Evolutionary conservation across 35 echinoderm and acorn worm genomes (phyloP).

Genomic region (Ophioderma brevispina): DNA sequence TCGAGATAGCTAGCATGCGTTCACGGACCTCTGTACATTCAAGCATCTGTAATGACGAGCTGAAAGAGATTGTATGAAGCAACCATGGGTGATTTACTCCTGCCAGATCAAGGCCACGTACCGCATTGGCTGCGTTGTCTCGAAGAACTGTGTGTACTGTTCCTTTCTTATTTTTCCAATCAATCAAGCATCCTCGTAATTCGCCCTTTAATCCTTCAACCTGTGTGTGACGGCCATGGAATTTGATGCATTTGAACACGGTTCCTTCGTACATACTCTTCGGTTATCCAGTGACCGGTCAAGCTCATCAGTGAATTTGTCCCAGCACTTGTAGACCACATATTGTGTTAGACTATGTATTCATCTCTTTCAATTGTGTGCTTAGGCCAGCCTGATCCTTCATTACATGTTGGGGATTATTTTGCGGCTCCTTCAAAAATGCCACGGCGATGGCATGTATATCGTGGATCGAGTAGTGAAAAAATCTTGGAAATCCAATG

Average conservation of each 20-base stretch:
- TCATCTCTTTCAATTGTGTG: not conserved
- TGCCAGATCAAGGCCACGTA: not conserved
- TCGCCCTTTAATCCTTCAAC: not conserved
- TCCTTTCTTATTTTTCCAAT: not conserved
- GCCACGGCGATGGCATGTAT: not conserved
- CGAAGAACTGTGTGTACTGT: not conserved
- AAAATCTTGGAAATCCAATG: not conserved
- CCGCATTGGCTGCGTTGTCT: conserved; percentile 10
- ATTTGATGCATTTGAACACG: not conserved
- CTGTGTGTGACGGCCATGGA: not conserved
- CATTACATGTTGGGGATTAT: conserved; percentile 1
- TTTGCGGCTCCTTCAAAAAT: not conserved
- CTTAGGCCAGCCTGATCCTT: not conserved
- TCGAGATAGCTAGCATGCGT: not conserved
- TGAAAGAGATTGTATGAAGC: conserved; percentile 13
- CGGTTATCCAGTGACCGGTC: conserved; percentile 9
- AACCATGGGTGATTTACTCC: not conserved
- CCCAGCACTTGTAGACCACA: not conserved
- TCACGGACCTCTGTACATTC: not conserved
- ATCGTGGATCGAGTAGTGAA: not conserved
- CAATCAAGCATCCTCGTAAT: not conserved
- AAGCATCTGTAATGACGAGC: not conserved
- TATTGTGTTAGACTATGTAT: not conserved
- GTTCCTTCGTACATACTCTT: not conserved
- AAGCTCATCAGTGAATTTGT: not conserved